Evolutionary conservation across 2,888 invertebrate genomes (phyloP), one percentile per base, ranked within the genome.

Genomic region (Drosophila borealis): DNA sequence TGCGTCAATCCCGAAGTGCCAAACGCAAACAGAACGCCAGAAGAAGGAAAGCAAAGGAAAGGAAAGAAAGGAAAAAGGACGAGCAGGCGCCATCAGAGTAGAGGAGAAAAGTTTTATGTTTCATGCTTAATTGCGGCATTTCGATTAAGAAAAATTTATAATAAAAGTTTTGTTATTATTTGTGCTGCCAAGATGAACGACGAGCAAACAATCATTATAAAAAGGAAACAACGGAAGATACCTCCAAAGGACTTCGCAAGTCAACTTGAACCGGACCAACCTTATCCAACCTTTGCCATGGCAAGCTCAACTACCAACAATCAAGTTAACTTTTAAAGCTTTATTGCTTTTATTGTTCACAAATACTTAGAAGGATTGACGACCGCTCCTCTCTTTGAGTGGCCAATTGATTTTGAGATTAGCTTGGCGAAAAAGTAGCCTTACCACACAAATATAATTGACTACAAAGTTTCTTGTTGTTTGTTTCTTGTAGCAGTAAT

Each of bases 91-190:
- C 48, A 65, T 61, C 55, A 65, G 68, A 68, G 64, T 66, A 42
- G 70, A 62, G 50, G 21, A 41, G 44, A 70, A 79, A 86, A 86
- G 71, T 80, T 83, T 83, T 82, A 74, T 77, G 65, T 69, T 80
- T 71, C 74, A 68, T 72, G 69, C 84, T 80, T 84, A 87, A 87
- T 87, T 84, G 87, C 80, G 74, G 80, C 82, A 82, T 87, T 87
- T 87, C 87, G 87, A 85, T 87, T 87, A 87, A 84, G 85, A 78
- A 87, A 84, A 87, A 87, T 84, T 77, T 82, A 87, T 84, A 87
- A 87, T 77, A 78, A 85, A 85, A 85, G 80, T 85, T 86, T 81
- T 74, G 60, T 76, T 84, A 76, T 84, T 81, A 81, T 84, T 76
- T 81, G 69, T 50, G 70, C 73, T 63, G 46, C 42, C 29, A 56